Evolutionary conservation across 2,113 vertebrate species (phyloP), one percentile per base, ranked within the genome.

Genomic region (Chascanopsetta lugubris): DNA sequence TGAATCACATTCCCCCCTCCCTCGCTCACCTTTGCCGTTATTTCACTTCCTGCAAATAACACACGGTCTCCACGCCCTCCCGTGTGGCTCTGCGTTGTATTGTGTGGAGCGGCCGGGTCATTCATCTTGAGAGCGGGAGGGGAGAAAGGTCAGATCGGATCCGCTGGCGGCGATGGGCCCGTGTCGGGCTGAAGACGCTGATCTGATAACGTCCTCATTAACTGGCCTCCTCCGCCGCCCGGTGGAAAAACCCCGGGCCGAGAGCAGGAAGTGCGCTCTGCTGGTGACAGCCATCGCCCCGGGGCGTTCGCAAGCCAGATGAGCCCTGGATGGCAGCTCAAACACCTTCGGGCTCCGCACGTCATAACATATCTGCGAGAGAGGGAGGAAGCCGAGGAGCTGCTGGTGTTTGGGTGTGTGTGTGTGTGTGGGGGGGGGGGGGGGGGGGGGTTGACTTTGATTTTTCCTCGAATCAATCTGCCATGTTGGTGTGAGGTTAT

Each of bases 121-220:
- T 87, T 84, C 57, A 72, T 87, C 75, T 84, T 72, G 61, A 65
- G 82, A 54, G 71, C 82, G 73, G 76, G 75, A 77, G 75, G 58
- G 6, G 69, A 81, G 72, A 84, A 85, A 84, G 79, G 88, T 85
- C 48, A 26, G 24, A 66, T 56, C 69, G 54, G 49, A 61, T 62
- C 43, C 32, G 75, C 83, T 64, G 65, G 45, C 26, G 40, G 85
- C 82, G 13, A 38, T 62, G 25, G 25, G 58, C 51, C 72, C 53
- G 59, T 84, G 76, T 82, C 80, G 77, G 84, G 63, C 47, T 74
- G 69, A 79, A 79, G 74, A 80, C 80, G 24, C 76, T 87, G 82
- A 89, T 87, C 84, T 80, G 83, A 87, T 86, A 85, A 84, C 30
- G 53, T 78, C 75, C 85, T 88, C 82, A 85, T 89, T 89, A 90